A percentile compares a stretch with the other conserved stretches of the same genome.
Conservation (phyloP, 2,113 vertebrate species). For the Quiscalus mexicanus region DNA sequence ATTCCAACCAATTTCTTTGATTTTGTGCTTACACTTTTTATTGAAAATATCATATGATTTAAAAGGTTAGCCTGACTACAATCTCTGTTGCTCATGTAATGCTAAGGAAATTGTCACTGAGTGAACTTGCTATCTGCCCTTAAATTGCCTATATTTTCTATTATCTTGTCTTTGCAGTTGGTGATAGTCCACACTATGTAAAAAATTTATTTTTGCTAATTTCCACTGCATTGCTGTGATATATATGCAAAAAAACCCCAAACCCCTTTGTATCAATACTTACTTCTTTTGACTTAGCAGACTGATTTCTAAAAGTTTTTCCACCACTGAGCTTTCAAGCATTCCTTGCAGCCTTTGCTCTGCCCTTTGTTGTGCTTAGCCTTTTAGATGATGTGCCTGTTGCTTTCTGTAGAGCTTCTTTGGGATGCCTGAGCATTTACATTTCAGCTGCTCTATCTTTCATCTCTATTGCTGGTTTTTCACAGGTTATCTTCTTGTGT, state of each 20-base stretch:
- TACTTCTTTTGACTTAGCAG: neutral
- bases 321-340: neutral
- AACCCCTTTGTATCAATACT: neutral
- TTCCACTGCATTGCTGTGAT: neutral
- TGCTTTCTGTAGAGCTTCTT: neutral
- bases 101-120: neutral
- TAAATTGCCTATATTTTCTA: neutral
- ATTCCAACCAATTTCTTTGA: neutral
- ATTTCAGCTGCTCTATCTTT: neutral
- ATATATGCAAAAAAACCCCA: neutral
- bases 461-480: neutral
- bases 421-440: neutral
- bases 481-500: neutral
- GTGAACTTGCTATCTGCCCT: neutral
- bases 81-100: neutral
- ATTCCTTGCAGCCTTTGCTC: neutral
- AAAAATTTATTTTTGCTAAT: neutral
- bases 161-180: neutral
- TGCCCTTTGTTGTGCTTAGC: neutral
- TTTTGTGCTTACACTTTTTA: neutral
- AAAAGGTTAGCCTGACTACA: neutral
- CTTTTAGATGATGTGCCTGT: neutral
- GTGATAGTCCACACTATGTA: neutral
- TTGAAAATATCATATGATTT: neutral
- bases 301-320: neutral